phyloP scores from a whole-genome alignment of 1,140 invertebrate genomes.

The Drosophila melanica region DNA sequence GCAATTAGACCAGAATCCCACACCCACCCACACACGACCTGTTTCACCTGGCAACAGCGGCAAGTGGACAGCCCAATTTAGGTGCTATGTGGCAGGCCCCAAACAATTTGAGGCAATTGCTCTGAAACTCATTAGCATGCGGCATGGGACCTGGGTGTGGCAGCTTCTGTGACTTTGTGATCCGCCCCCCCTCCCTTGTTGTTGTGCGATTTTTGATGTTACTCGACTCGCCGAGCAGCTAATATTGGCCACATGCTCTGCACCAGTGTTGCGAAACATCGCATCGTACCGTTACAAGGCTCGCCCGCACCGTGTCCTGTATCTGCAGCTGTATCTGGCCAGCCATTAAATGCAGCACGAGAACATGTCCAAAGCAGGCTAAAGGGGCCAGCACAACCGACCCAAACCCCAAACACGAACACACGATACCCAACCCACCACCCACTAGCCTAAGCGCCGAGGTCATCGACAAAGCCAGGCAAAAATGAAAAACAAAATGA shows the following conservation, averaged over 20 bases:
- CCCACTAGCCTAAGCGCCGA: background rate
- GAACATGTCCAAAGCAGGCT: conserved; percentile 54
- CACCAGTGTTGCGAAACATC: conserved; percentile 12
- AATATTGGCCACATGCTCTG: conserved; percentile 36
- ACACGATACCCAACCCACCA: background rate
- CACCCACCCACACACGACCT: conserved; percentile 1
- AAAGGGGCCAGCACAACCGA: conserved; percentile 46
- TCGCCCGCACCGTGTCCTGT: conserved; percentile 1
- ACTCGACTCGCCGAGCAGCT: conserved; percentile 8
- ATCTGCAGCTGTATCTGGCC: conserved; percentile 58
- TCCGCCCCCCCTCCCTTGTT: background rate
- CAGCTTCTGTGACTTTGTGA: background rate
- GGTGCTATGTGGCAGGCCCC: conserved; percentile 30
- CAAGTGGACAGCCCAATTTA: conserved; percentile 46
- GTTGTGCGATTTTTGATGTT: conserved; percentile 25
- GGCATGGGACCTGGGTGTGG: conserved; percentile 18
- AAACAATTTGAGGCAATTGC: conserved; percentile 74
- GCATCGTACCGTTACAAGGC: conserved; percentile 1
- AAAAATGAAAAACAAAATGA: background rate
- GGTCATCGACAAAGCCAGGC: conserved; percentile 2
- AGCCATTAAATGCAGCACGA: conserved; percentile 68
- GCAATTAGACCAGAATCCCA: conserved; percentile 57
- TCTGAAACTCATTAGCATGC: conserved; percentile 74
- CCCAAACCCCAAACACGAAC: too few species aligned
- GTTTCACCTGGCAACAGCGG: conserved; percentile 18